Evolutionary conservation across 2,888 invertebrate species (phyloP).

Genomic region (Phyto melanocephala): DNA sequence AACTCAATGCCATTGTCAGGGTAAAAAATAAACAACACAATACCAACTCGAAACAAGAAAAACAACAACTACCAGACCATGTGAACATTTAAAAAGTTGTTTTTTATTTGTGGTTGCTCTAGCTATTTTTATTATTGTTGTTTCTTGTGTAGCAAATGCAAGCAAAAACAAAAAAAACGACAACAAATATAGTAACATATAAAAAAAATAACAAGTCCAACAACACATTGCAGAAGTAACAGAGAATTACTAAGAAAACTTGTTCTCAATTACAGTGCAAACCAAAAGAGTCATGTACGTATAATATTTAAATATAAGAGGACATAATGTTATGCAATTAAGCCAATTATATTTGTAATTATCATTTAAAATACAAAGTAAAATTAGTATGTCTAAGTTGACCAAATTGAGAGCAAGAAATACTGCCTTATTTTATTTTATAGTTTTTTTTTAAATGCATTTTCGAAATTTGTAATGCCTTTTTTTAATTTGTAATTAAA

Average conservation of each 20-base stretch:
- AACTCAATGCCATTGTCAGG: slow-evolving; percentile 64
- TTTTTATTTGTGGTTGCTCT: slow-evolving; percentile 8
- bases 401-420: no score
- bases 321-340: no score
- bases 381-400: no score
- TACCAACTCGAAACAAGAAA: slow-evolving; percentile 39
- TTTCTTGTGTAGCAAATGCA: slow-evolving; percentile 25
- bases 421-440: no score
- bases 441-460: no score
- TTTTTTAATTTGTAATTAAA: no score
- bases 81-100: slow-evolving; percentile 47
- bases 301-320: no score
- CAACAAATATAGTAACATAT: slow-evolving; percentile 4
- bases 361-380: no score
- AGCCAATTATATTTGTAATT: no score
- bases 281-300: not conserved
- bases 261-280: slow-evolving; percentile 24
- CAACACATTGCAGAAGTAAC: slow-evolving; percentile 6
- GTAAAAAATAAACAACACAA: slow-evolving; percentile 55
- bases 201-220: slow-evolving; percentile 46
- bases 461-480: no score
- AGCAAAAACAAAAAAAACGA: not conserved
- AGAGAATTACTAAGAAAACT: slow-evolving; percentile 17
- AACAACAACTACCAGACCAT: slow-evolving; percentile 38
- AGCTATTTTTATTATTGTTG: not conserved